Evolutionary conservation across 1,140 invertebrate genomes (phyloP).

Genomic region (Gerris buenoi): DNA sequence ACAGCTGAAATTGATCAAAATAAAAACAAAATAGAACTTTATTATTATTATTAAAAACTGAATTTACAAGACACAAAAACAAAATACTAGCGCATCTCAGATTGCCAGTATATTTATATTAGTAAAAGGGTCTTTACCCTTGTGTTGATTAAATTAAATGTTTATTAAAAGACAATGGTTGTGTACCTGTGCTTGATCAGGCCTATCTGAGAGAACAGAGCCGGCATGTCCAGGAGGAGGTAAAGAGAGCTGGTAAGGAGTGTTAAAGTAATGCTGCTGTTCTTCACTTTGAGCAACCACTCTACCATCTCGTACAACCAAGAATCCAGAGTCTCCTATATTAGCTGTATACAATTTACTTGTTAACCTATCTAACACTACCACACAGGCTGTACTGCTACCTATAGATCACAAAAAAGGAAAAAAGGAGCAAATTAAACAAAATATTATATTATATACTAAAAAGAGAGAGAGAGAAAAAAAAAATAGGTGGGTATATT

Average conservation of each 20-base stretch:
- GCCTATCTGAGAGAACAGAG: slow-evolving; percentile 77
- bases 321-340: slow-evolving; percentile 95
- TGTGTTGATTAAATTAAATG: too few species aligned
- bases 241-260: slow-evolving; percentile 88
- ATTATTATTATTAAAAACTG: too few species aligned
- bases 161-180: too few species aligned
- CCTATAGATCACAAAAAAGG: slow-evolving; percentile 48
- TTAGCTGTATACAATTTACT: slow-evolving; percentile 86
- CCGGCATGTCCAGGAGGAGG: slow-evolving; percentile 75
- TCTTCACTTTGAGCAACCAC: slow-evolving; percentile 85
- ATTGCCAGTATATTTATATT: too few species aligned
- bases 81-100: too few species aligned
- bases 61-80: too few species aligned
- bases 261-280: slow-evolving; percentile 97
- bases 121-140: too few species aligned
- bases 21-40: too few species aligned
- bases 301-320: slow-evolving; percentile 71
- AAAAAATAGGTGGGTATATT: too few species aligned
- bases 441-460: neutral
- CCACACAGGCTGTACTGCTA: slow-evolving; percentile 92
- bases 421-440: neutral
- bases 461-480: too few species aligned
- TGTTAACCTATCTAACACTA: slow-evolving; percentile 78
- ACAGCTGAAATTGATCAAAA: too few species aligned
- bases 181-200: neutral